Evolutionary conservation across 2,797 vertebrate species (phyloP).

Genomic region (Prunella strophiata): DNA sequence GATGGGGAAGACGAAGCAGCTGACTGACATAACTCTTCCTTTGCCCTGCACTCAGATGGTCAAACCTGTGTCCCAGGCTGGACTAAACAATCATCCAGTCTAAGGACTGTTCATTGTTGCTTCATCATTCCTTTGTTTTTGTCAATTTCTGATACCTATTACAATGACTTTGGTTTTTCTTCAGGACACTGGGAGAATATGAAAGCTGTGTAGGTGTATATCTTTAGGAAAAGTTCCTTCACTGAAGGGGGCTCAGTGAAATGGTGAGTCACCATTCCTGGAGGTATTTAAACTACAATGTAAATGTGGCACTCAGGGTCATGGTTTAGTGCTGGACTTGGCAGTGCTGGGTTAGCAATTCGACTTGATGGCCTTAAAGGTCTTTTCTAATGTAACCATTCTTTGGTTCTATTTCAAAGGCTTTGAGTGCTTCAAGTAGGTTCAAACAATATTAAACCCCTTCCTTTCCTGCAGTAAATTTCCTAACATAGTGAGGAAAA

Average conservation of each 20-base stretch:
- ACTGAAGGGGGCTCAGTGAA: background rate
- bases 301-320: background rate
- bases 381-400: background rate
- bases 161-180: background rate
- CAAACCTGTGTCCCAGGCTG: background rate
- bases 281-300: background rate
- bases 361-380: background rate
- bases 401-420: background rate
- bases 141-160: background rate
- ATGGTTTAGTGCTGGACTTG: background rate
- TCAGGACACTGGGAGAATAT: background rate
- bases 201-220: background rate
- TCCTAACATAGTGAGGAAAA: background rate
- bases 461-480: background rate
- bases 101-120: background rate
- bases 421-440: background rate
- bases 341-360: background rate
- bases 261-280: background rate
- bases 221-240: background rate
- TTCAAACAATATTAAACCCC: background rate
- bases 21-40: background rate
- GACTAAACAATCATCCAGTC: background rate
- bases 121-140: background rate
- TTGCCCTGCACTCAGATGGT: background rate
- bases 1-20: background rate